phyloP scores from a whole-genome alignment of 2,113 vertebrate species.

The Cyrtonyx montezumae region DNA sequence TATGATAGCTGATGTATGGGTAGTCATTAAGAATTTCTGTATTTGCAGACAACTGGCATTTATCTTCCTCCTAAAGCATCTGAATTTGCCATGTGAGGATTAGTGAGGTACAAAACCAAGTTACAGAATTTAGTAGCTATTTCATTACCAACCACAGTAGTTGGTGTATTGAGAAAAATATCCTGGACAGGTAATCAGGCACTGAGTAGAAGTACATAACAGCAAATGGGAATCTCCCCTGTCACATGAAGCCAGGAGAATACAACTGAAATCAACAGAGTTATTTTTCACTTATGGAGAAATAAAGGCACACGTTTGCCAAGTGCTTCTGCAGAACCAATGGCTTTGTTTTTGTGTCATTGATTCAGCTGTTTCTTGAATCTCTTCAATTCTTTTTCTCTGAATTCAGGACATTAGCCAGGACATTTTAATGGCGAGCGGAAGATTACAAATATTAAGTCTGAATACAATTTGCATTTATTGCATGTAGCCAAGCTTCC shows the following conservation, averaged over 20 bases:
- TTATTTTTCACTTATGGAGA: background rate
- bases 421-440: background rate
- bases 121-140: background rate
- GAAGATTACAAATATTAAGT: background rate
- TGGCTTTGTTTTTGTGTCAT: background rate
- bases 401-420: background rate
- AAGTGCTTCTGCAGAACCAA: background rate
- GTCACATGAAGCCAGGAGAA: background rate
- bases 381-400: background rate
- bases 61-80: background rate
- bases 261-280: background rate
- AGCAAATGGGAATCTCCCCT: background rate
- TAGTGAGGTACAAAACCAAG: background rate
- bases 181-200: background rate
- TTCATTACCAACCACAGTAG: background rate
- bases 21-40: background rate
- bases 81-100: background rate
- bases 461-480: background rate
- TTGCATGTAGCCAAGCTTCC: background rate
- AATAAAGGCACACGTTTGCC: background rate
- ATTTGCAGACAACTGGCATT: background rate
- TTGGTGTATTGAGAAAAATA: background rate
- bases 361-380: fast-evolving
- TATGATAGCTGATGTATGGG: fast-evolving
- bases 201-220: background rate